Base-by-base conservation (phyloP, 2,797 vertebrate species). In the Trematomus bernacchii region DNA sequence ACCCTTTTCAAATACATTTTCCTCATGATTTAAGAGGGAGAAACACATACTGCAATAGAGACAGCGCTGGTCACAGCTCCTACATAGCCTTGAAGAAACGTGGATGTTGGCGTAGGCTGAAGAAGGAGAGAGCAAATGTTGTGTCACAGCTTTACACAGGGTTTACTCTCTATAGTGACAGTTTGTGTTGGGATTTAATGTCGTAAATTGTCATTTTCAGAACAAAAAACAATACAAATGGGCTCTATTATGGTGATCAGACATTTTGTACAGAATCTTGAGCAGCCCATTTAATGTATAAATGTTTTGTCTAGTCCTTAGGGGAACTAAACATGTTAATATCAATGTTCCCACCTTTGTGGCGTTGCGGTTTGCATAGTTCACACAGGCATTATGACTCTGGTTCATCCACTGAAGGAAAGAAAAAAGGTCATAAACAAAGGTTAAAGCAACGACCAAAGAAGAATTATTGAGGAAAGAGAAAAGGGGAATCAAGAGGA, bases 341-440 rank as follows among this genome's bases (percentile, higher is more conserved):
- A 50, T 11, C 15, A 27, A 16, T 2, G 40, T 43, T 58, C 42
- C 8, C 82, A 98, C 97, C 97, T 97, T 97, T 15, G 96, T 97
- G 53, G 97, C 97, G 0, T 99, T 99, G 73, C 97, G 96, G 93
- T 99, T 99, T 92, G 96, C 96, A 87, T 97, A 99, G 94, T 99
- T 99, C 84, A 99, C 97, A 79, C 97, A 98, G 33, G 97, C 97
- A 0, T 99, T 98, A 91, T 99, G 98, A 92, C 98, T 99, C 95
- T 99, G 98, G 87, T 99, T 99, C 95, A 99, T 89, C 97, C 97
- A 98, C 98, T 99, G 85, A 72, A 18, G 61, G 43, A 60, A 58
- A 66, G 46, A 75, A 11, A 78, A 11, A 71, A 71, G 64, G 27
- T 67, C 15, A 73, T 21, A 52, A 37, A 37, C 33, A 9, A 44